Evolutionary conservation across 2,113 vertebrate species (phyloP), one percentile per base, ranked within the genome.

Genomic region (Zapus hudsonius): DNA sequence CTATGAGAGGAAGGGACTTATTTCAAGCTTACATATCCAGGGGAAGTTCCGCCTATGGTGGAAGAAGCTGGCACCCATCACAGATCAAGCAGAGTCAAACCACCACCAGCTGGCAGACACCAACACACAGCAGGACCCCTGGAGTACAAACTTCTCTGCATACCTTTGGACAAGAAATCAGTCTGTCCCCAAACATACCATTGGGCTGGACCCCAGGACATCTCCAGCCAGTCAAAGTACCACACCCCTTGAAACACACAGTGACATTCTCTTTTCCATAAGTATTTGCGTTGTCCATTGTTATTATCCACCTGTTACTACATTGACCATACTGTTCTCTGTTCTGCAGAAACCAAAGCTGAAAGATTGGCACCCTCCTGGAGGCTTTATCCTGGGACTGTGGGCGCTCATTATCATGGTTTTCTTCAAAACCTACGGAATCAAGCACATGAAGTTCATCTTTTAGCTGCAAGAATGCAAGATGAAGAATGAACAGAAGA

Each of bases 331-430:
- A 59, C 95, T 57, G 3, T 93, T 64, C 25, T 15, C 52, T 95
- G 33, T 96, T 94, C 97, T 96, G 5, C 98, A 99, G 99, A 99
- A 99, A 97, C 99, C 99, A n/a, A 99, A 99, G 95, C 99, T 98
- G 97, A 99, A 98, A 95, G 99, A 99, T 95, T 99, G 99, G 99
- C 99, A 99, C 96, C 99, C 99, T 94, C 99, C 99, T 5, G 99
- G 99, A 25, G 99, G 99, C 74, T 99, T 99, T 97, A 99, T 99
- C 98, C 98, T 99, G 89, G 99, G 99, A 92, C 97, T 99, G 44
- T 99, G 99, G 99, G 99, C 99, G 17, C 97, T 99, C 84, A 99
- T 99, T 97, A 98, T 99, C 90, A 98, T 99, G 97, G 98, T 99
- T 95, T 99, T 99, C 98, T 99, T 99, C 96, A 99, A 99, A 98